Base-by-base conservation (phyloP, 2,113 vertebrate species). In the Pollachius pollachius region DNA sequence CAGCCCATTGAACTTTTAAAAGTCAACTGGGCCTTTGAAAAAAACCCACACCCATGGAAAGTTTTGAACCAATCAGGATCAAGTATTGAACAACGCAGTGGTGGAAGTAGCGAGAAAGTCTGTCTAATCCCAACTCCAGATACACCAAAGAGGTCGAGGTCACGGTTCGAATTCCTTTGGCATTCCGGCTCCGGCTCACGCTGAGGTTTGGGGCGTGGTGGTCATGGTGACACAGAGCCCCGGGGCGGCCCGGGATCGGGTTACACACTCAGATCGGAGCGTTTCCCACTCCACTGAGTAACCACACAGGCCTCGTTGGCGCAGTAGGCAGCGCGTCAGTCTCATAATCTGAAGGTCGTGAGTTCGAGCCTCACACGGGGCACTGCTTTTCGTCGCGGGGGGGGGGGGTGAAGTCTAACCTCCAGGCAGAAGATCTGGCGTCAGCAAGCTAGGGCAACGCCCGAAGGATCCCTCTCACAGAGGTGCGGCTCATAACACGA, bases 321-420 rank as follows among this genome's bases (percentile, higher is more conserved):
- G 52, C 78, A 85, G 78, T 79, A 73, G 73, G 73, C 67, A 73
- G 80, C 19, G 75, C n/a, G 71, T 81, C 74, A 78, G 76, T 83
- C 71, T 79, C 77, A 81, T 80, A 81, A 80, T 81, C 79, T 78
- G 68, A 80, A 81, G 78, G 74, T 81, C 37, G 61, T 81, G 78
- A 81, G 81, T 79, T 81, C 25, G n/a, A 81, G 18, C 74, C 79
- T 85, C 76, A 76, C 74, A 76, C 19, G 41, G 70, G 62, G 70
- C 68, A 71, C 0, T 12, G 0, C 0, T 2, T 68, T 69, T 73
- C 48, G 17, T 15, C 1, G 30, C 1, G 41, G 6, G 41, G 2
- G 7, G 12, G 9, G 48, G 21, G 34, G n/a, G 17, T 15, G n/a
- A n/a, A n/a, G 37, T 48, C 16, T 19, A 4, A 60, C 58, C 12